Evolutionary conservation across 2,797 vertebrate genomes (phyloP).

Genomic region (Parotocinclus haroldoi): DNA sequence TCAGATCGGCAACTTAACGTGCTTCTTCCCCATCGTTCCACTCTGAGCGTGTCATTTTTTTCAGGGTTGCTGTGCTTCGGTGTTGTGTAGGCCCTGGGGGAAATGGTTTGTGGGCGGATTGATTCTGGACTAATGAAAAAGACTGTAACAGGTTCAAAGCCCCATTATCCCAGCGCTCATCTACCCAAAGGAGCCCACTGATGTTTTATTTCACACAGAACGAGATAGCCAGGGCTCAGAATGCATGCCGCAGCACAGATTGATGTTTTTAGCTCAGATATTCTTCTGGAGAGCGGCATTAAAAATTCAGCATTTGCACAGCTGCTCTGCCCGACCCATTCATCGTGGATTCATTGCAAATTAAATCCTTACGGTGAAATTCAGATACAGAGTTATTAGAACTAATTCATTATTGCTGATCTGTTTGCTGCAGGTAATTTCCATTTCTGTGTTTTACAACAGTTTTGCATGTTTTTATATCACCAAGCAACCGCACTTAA

Average conservation of each 20-base stretch:
- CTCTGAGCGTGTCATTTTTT: background rate
- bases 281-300: constrained; percentile 4
- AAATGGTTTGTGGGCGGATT: constrained; percentile 39
- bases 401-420: background rate
- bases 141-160: constrained; percentile 54
- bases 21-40: too few species aligned
- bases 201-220: constrained; percentile 55
- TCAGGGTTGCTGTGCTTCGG: constrained; percentile 29
- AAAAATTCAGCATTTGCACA: constrained; percentile 1
- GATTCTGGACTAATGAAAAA: constrained; percentile 53
- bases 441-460: background rate
- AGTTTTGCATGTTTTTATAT: too few species aligned
- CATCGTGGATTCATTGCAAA: background rate
- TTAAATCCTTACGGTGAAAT: background rate
- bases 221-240: constrained; percentile 26
- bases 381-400: background rate
- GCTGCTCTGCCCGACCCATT: background rate
- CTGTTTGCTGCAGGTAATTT: too few species aligned
- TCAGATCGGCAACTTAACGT: too few species aligned
- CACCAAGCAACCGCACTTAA: too few species aligned
- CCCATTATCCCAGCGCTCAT: constrained; percentile 33
- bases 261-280: constrained; percentile 3
- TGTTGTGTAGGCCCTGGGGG: constrained; percentile 8
- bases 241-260: constrained; percentile 23
- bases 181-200: constrained; percentile 51